Base-by-base conservation (phyloP, 2,888 invertebrate species). In the Leptopilina myrica region DNA sequence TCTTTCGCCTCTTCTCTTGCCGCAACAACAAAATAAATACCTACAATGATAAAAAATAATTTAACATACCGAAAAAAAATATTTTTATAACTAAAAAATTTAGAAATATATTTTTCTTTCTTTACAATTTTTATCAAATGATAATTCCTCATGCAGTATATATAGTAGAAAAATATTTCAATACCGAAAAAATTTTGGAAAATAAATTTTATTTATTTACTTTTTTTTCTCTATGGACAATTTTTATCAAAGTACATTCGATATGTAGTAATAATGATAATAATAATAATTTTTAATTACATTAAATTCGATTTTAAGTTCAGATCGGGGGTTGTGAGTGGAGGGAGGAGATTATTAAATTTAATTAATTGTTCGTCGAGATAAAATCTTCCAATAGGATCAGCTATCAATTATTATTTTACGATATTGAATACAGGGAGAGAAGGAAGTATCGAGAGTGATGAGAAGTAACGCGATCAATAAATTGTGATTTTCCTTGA, bases 11-110 rank as follows among this genome's bases (percentile, higher is more conserved):
- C 86, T 82, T 14, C 53, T 56, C 64, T 87, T 83, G 66, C 80
- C 79, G 46, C 83, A 84, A 43, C 85, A 88, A 64, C 90, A 90
- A 8, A 88, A 82, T 59, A 90, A 82, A 73, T 90, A 90, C 82
- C 90, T 90, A 79, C 5, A 65, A 33, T 33, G 33, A 33, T 33
- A 20, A 20, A 20, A 20, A 20, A 20, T 0, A 33, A 2, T 33
- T 33, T 0, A 2, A 2, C 5, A 33, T 33, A 33, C 2, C 78
- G 75, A 53, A 73, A 33, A 33, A 15, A 33, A 40, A 40, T n/a
- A 69, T 11, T 56, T 43, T 3, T 5, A 3, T 5, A 33, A 2
- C 14, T 56, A 56, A n/a, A 12, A 12, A 56, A 56, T n/a, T 56
- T 56, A 56, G 1, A 56, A 56, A 56, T 33, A 33, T 20, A 20